These are phyloP conservation scores for Xiphophorus birchmanni DNA, from an alignment of 2,797 vertebrate genomes.

Conservation along the genomic window DNA sequence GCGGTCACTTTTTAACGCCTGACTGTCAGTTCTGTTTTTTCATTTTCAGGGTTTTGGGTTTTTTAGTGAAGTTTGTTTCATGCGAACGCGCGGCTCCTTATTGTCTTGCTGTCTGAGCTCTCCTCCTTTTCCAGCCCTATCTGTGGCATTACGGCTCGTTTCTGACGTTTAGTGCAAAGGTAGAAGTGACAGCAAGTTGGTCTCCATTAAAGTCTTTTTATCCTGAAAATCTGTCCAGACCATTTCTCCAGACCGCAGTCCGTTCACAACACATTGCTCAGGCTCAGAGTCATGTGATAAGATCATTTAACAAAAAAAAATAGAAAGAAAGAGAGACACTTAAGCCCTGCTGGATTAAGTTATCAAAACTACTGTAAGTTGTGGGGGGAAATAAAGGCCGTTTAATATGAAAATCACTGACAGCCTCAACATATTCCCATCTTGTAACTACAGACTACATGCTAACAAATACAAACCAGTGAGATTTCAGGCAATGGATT, in stretches of 20 bases:
- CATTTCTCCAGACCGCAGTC: constrained; percentile 8
- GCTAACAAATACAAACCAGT: background rate
- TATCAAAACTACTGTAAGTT: background rate
- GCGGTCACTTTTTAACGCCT: constrained; percentile 11
- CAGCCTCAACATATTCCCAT: background rate
- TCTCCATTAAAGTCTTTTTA: constrained; percentile 22
- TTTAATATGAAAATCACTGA: constrained; percentile 2
- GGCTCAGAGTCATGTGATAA: background rate
- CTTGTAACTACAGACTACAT: background rate
- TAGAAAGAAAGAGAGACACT: background rate
- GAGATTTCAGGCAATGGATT: background rate
- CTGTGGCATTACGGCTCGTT: constrained; percentile 20
- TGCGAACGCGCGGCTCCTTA: background rate
- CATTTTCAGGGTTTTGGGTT: constrained; percentile 8
- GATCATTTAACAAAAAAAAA: background rate
- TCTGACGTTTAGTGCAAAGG: constrained; percentile 11
- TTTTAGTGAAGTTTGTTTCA: background rate
- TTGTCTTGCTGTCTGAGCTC: constrained; percentile 10
- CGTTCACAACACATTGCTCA: constrained; percentile 15
- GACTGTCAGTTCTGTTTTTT: background rate
- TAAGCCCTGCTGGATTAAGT: constrained; percentile 15
- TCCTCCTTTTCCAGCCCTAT: constrained; percentile 11
- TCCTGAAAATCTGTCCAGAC: constrained; percentile 10
- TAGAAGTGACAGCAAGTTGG: constrained; percentile 20
- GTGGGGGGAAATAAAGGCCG: constrained; percentile 7